Conservation (phyloP, 2,797 vertebrate genomes). For the Nyctibius grandis region DNA sequence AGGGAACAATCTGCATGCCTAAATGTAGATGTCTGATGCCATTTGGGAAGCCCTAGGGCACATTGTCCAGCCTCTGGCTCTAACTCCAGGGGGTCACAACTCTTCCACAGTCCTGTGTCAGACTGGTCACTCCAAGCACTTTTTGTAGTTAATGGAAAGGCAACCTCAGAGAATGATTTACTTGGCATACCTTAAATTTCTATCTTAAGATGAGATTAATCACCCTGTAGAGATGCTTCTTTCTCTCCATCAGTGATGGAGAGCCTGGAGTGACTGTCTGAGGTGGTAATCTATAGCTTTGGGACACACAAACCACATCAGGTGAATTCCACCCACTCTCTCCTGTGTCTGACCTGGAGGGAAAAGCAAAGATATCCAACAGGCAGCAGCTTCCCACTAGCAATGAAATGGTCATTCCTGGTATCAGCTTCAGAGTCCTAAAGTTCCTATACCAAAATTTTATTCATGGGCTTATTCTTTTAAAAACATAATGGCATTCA, state of each 20-base stretch:
- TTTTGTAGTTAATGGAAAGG: neutral
- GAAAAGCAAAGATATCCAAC: neutral
- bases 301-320: neutral
- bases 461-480: neutral
- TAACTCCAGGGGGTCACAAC: neutral
- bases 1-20: neutral
- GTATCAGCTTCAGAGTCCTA: neutral
- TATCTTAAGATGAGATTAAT: neutral
- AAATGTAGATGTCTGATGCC: neutral
- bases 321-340: neutral
- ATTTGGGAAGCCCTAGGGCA: neutral
- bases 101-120: neutral
- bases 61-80: neutral
- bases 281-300: neutral
- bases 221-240: neutral
- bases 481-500: neutral
- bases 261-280: neutral
- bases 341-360: neutral
- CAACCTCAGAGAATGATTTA: neutral
- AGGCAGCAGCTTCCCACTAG: neutral
- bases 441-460: neutral
- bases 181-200: neutral
- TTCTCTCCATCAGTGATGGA: neutral
- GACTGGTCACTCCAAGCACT: neutral
- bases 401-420: neutral